Evolutionary conservation across 2,888 invertebrate genomes (phyloP).

Genomic region (Lochmaea crataegi): DNA sequence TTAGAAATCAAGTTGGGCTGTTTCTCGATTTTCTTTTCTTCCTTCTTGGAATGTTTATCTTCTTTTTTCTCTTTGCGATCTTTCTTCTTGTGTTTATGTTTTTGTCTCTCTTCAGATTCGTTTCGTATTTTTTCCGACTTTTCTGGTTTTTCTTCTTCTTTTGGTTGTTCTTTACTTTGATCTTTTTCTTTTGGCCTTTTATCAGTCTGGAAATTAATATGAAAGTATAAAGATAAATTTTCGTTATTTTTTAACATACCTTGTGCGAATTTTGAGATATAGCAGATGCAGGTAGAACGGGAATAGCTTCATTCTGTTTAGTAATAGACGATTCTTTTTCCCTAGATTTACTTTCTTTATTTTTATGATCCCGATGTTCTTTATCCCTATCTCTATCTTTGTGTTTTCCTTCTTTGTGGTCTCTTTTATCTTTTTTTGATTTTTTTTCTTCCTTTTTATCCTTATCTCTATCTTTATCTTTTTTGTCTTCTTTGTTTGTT

Average conservation of each 20-base stretch:
- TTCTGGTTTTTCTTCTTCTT: constrained; percentile 57
- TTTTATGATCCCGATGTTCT: constrained; percentile 69
- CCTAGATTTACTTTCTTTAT: constrained; percentile 55
- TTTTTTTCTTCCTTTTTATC: constrained; percentile 66
- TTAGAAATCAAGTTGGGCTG: constrained; percentile 23
- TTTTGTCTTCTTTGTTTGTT: constrained; percentile 59
- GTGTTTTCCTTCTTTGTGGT: constrained; percentile 65
- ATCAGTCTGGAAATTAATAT: constrained; percentile 64
- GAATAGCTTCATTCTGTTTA: constrained; percentile 46
- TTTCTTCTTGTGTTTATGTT: constrained; percentile 69
- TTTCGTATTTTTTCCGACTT: constrained; percentile 58
- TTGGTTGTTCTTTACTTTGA: constrained; percentile 60
- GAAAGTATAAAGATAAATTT: background rate
- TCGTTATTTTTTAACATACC: constrained; percentile 34
- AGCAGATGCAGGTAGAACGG: constrained; percentile 34
- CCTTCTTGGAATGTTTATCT: constrained; percentile 65
- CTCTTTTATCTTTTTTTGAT: constrained; percentile 72
- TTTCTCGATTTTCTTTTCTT: constrained; percentile 49
- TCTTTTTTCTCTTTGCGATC: constrained; percentile 69
- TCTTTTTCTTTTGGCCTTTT: constrained; percentile 68
- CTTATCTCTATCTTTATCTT: constrained; percentile 53
- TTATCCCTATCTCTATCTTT: constrained; percentile 54
- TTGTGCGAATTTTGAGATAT: constrained; percentile 44
- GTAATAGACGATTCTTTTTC: constrained; percentile 37
- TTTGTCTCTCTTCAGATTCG: constrained; percentile 59